Evolutionary conservation across 1,140 invertebrate genomes (phyloP).

Genomic region (Lepidotrigona ventralis): DNA sequence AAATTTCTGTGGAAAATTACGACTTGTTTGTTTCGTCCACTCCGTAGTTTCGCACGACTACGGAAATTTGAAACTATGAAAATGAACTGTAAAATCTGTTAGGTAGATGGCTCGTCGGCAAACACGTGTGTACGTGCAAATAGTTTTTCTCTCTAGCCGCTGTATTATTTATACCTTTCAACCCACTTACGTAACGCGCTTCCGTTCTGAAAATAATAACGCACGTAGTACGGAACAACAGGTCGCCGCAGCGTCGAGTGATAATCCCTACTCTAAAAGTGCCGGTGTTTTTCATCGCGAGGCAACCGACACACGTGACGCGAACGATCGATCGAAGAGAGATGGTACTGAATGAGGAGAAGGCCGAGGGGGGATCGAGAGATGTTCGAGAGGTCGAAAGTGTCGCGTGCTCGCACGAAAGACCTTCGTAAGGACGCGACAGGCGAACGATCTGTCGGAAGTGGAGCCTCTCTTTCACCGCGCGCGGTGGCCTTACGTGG

Average conservation of each 20-base stretch:
- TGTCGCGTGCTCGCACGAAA: neutral
- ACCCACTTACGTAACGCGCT: neutral
- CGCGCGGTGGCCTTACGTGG: neutral
- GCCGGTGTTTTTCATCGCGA: neutral
- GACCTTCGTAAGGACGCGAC: constrained; percentile 43
- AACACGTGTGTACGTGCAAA: too few species aligned
- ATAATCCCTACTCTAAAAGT: neutral
- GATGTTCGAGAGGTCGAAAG: constrained; percentile 1
- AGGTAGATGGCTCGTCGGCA: too few species aligned
- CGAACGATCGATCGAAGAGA: neutral
- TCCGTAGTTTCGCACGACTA: too few species aligned
- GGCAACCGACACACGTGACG: neutral
- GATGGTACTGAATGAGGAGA: neutral
- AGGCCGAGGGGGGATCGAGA: neutral
- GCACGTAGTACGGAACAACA: neutral
- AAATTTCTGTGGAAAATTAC: too few species aligned
- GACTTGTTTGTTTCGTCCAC: too few species aligned
- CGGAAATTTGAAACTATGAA: too few species aligned
- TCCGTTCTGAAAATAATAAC: neutral
- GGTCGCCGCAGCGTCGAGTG: neutral
- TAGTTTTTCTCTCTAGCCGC: too few species aligned
- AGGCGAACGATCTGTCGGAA: constrained; percentile 39
- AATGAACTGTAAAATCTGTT: too few species aligned
- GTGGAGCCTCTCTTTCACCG: neutral
- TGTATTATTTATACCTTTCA: neutral